Percentiles rank a stretch among this genome's conserved stretches.
These are phyloP conservation scores for Ectemnius lituratus DNA, from an alignment of 2,888 invertebrate species.

Conservation along the genomic window DNA sequence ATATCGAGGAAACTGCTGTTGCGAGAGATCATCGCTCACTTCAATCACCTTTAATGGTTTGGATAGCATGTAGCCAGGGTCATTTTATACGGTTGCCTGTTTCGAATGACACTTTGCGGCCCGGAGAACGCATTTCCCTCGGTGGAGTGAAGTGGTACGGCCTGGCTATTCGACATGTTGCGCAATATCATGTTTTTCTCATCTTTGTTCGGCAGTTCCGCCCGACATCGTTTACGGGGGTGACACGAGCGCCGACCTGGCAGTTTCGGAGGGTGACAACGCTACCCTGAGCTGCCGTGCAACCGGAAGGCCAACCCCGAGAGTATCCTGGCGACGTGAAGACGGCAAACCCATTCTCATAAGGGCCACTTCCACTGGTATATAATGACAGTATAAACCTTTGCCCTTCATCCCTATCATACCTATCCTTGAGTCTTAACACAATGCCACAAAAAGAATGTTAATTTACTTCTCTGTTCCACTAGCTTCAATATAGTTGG, in stretches of 20 bases:
- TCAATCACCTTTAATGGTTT: too few species aligned
- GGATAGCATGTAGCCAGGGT: too few species aligned
- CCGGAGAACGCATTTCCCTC: too few species aligned
- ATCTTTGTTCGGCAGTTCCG: conserved; percentile 78
- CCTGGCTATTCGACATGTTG: conserved; percentile 1
- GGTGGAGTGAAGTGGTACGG: neutral
- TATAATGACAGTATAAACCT: conserved; percentile 55
- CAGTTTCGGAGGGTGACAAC: conserved; percentile 82
- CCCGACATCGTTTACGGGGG: conserved; percentile 82
- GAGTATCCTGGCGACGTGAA: conserved; percentile 82
- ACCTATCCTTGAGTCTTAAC: neutral
- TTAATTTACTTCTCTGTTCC: conserved; percentile 48
- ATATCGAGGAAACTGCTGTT: too few species aligned
- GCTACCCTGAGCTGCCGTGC: conserved; percentile 81
- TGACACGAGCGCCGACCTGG: conserved; percentile 82
- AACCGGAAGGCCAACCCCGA: conserved; percentile 80
- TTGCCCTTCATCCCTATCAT: conserved; percentile 30
- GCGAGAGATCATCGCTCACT: too few species aligned
- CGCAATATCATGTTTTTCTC: conserved; percentile 20
- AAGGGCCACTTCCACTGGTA: conserved; percentile 68
- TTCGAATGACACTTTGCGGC: too few species aligned
- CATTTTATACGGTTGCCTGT: too few species aligned
- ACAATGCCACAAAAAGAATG: conserved; percentile 26
- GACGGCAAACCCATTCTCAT: conserved; percentile 81
- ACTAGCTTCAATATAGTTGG: neutral